Base-by-base conservation (phyloP, 1,140 invertebrate genomes). In the Steinernema khuongi region DNA sequence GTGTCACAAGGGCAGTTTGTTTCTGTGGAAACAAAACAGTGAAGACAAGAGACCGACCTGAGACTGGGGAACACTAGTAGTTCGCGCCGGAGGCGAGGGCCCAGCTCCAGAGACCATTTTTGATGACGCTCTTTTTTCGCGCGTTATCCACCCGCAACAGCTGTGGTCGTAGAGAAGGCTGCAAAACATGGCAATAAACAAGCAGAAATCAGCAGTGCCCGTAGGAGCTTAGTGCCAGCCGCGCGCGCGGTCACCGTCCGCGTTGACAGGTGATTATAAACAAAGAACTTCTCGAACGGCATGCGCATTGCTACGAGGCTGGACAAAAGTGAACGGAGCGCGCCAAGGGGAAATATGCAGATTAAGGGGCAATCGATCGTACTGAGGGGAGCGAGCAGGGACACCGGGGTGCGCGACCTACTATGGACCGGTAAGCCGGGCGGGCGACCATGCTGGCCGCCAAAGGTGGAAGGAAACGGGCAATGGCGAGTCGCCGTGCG, bases 161-260 rank as follows among this genome's bases (percentile, higher is more conserved):
- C 50, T 60, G 19, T 60, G 50, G 50, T 60, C 50, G 50, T 60
- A 60, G 50, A 60, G 50, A 60, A 60, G 50, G 26, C 50, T 60
- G 50, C 50, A 60, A 60, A 60, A 22, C 50, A 60, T 60, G 50
- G 14, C 26, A 22, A 60, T 14, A 60, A 60, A 22, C 14, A 60
- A 22, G 11, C 7, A 4, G 50, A 60, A 17, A 14, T 60, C 19
- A 60, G 19, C 14, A 60, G 14, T 60, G 14, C 22, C 4, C 22
- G 14, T 41, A 41, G 22, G 50, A 60, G n/a, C n/a, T 60, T 60
- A 60, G 50, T 60, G 50, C 22, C 50, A 60, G 50, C 22, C 50
- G 50, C 7, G 50, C 36, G n/a, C 36, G 36, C 36, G 14, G 50
- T 60, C 50, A 26, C 14, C 22, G 11, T 14, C 50, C 14, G 11